These are phyloP conservation scores for Brachystomella parvula DNA, from an alignment of 1,140 invertebrate genomes.

Conservation along the genomic window DNA sequence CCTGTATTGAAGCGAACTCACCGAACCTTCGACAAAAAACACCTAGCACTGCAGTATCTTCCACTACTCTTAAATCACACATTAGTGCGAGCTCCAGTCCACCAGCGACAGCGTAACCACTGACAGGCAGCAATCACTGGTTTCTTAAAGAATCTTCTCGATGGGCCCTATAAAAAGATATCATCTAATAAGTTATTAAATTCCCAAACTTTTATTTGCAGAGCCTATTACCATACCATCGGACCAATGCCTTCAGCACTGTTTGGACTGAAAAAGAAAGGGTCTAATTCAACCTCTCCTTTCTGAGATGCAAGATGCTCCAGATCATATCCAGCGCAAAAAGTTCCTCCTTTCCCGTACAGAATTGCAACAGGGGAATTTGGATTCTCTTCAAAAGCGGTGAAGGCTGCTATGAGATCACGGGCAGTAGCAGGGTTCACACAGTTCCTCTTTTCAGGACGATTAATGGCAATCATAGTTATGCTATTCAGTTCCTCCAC, in stretches of 20 bases:
- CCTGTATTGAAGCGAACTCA: constrained; percentile 36
- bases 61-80: constrained; percentile 52
- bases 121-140: constrained; percentile 68
- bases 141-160: constrained; percentile 60
- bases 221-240: constrained; percentile 40
- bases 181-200: neutral
- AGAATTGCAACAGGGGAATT: constrained; percentile 62
- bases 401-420: constrained; percentile 60
- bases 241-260: constrained; percentile 36
- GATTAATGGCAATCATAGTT: constrained; percentile 74
- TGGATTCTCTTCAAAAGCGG: constrained; percentile 68
- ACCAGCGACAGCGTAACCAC: constrained; percentile 78
- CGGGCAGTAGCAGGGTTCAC: constrained; percentile 59
- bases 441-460: constrained; percentile 71
- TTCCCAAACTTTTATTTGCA: neutral
- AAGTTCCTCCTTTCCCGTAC: constrained; percentile 79
- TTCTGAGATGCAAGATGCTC: constrained; percentile 56
- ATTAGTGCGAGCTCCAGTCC: constrained; percentile 82
- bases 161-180: constrained; percentile 49
- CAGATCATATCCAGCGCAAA: constrained; percentile 80
- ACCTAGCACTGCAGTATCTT: constrained; percentile 50
- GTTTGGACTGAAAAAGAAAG: constrained; percentile 5
- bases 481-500: constrained; percentile 55
- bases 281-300: constrained; percentile 40
- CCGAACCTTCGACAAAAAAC: constrained; percentile 51